phyloP scores from a whole-genome alignment of 2,113 vertebrate species.

The Eurypyga helias region DNA sequence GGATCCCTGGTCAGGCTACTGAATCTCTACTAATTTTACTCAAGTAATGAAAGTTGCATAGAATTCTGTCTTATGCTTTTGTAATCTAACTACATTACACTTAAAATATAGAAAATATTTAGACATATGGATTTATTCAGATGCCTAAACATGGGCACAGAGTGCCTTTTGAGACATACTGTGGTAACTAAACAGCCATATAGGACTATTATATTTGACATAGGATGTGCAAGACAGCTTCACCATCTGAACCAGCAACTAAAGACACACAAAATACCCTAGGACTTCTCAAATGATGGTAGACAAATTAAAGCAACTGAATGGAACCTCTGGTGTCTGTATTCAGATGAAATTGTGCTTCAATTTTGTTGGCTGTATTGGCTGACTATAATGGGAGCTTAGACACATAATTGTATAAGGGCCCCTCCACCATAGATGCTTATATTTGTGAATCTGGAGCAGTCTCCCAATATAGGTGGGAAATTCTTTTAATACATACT shows the following conservation, averaged over 20 bases:
- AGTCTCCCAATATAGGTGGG: not conserved
- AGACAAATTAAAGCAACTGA: not conserved
- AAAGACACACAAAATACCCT: not conserved
- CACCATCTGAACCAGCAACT: not conserved
- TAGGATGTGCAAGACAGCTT: fast-evolving
- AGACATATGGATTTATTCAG: not conserved
- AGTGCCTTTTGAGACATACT: not conserved
- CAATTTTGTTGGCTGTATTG: not conserved
- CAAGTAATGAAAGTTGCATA: not conserved
- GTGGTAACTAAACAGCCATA: not conserved
- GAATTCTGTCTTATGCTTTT: not conserved
- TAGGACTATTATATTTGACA: not conserved
- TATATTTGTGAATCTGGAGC: not conserved
- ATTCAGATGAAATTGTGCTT: not conserved
- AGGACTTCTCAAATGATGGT: not conserved
- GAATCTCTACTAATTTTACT: not conserved
- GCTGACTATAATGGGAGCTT: not conserved
- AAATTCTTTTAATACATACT: not conserved
- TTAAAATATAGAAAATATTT: not conserved
- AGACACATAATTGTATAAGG: not conserved
- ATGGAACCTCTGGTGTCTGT: not conserved
- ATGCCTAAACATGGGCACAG: not conserved
- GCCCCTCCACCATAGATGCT: fast-evolving
- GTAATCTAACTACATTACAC: not conserved
- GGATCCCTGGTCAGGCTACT: not conserved